These are phyloP conservation scores for Morpho deidamia DNA, from an alignment of 2,888 invertebrate species.

Conservation along the genomic window DNA sequence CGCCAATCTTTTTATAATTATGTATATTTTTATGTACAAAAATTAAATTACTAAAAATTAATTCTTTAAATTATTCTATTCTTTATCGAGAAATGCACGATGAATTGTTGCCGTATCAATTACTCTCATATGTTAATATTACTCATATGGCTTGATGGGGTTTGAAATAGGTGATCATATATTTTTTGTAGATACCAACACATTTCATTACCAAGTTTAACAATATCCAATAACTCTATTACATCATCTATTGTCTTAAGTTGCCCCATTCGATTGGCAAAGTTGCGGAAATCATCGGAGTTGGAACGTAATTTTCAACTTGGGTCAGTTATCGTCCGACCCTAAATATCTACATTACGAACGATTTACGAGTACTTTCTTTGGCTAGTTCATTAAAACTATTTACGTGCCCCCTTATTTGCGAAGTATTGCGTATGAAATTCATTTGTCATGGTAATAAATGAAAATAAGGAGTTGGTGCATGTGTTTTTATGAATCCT, in stretches of 20 bases:
- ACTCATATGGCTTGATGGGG: too few species aligned
- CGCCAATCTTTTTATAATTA: too few species aligned
- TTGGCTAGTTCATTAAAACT: not conserved
- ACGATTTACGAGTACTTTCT: slow-evolving; percentile 26
- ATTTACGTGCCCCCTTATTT: not conserved
- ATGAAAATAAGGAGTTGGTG: too few species aligned
- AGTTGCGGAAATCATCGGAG: slow-evolving; percentile 11
- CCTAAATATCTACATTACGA: slow-evolving; percentile 18
- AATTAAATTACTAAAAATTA: too few species aligned
- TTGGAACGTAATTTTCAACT: not conserved
- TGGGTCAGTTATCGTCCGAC: not conserved
- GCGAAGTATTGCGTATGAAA: not conserved
- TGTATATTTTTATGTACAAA: too few species aligned
- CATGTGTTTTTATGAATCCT: too few species aligned
- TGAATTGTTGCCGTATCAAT: too few species aligned
- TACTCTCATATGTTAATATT: too few species aligned
- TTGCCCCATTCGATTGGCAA: slow-evolving; percentile 11
- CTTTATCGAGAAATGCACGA: too few species aligned
- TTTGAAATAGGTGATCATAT: not conserved
- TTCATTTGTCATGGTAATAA: too few species aligned
- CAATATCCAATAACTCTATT: slow-evolving; percentile 23
- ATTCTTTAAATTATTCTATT: too few species aligned
- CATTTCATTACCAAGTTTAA: slow-evolving; percentile 20
- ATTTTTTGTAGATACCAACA: not conserved
- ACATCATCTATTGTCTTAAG: slow-evolving; percentile 25